These are phyloP conservation scores for Dromiciops gliroides DNA, from an alignment of 2,113 vertebrate genomes.

Conservation along the genomic window DNA sequence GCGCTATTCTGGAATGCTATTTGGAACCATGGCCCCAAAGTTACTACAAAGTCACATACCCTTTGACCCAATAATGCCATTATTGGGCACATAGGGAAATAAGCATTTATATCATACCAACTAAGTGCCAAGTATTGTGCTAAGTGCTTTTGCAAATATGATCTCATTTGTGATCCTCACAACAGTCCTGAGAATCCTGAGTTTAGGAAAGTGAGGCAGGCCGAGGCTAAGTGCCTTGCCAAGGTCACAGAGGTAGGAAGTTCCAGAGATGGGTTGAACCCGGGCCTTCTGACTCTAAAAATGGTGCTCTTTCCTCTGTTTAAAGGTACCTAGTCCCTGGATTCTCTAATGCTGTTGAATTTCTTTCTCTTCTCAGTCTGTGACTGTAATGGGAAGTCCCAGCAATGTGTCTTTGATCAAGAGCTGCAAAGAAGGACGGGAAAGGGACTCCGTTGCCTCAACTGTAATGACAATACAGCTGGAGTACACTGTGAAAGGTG, in stretches of 20 bases:
- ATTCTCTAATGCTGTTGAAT: background rate
- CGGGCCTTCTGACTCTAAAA: slow-evolving; percentile 7
- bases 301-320: background rate
- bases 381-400: slow-evolving; percentile 88
- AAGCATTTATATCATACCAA: background rate
- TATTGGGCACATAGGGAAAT: background rate
- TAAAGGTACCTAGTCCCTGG: background rate
- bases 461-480: slow-evolving; percentile 89
- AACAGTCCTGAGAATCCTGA: background rate
- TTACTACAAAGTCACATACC: background rate
- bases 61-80: background rate
- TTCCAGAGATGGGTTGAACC: background rate
- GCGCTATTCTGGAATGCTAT: background rate
- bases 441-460: slow-evolving; percentile 86
- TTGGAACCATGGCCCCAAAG: background rate
- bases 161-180: background rate
- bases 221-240: background rate
- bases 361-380: slow-evolving; percentile 76
- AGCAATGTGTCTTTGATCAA: slow-evolving; percentile 86
- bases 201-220: background rate
- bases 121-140: background rate
- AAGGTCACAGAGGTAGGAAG: background rate
- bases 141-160: background rate
- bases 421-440: slow-evolving; percentile 80
- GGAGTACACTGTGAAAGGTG: slow-evolving; percentile 91